Evolutionary conservation across 2,888 invertebrate genomes (phyloP).

Genomic region (Mylabris sibirica): DNA sequence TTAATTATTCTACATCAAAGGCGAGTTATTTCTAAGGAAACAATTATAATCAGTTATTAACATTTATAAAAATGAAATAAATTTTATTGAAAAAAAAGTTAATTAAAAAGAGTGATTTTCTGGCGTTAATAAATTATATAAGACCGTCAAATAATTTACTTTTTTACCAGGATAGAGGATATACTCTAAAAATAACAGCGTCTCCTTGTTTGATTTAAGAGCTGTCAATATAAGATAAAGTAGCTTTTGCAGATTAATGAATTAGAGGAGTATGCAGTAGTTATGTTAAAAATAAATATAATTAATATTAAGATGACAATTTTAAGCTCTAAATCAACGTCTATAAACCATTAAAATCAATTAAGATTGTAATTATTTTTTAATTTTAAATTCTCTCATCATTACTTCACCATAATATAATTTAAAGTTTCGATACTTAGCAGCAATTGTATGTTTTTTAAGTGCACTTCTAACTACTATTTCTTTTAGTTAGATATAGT

Average conservation of each 20-base stretch:
- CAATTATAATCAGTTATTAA: neutral
- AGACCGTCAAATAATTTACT: neutral
- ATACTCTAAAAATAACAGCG: slow-evolving; percentile 28
- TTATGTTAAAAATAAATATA: no score
- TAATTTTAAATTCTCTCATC: no score
- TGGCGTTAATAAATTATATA: slow-evolving; percentile 7
- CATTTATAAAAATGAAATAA: neutral
- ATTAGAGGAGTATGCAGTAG: slow-evolving; percentile 21
- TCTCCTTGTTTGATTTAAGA: slow-evolving; percentile 17
- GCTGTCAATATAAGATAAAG: slow-evolving; percentile 27
- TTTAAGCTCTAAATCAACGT: no score
- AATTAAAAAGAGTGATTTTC: neutral
- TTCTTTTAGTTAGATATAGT: neutral
- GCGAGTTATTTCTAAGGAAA: neutral
- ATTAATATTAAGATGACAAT: no score
- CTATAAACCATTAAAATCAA: no score
- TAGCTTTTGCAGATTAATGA: slow-evolving; percentile 20
- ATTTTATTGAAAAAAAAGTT: no score
- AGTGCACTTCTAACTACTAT: neutral
- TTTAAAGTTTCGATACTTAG: neutral
- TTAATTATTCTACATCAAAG: slow-evolving; percentile 4
- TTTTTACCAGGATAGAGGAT: slow-evolving; percentile 7
- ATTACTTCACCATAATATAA: neutral
- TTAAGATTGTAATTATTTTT: no score
- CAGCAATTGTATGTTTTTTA: neutral